A percentile compares a stretch with the other conserved stretches of the same genome.
These are phyloP conservation scores for Polydrusus pterygomalis DNA, from an alignment of 2,888 invertebrate genomes.

Conservation along the genomic window DNA sequence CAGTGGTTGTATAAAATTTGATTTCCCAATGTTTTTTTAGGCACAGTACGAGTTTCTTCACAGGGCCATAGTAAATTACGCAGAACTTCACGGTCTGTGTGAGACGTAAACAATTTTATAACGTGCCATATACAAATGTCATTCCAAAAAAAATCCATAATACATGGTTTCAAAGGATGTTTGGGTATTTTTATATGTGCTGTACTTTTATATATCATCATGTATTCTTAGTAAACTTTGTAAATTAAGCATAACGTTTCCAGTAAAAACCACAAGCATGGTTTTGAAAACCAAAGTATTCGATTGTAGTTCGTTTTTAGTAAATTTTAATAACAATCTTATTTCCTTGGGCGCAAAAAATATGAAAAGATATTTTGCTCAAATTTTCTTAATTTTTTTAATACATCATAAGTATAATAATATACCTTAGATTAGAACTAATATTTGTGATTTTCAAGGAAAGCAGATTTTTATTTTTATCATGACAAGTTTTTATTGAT, in stretches of 20 bases:
- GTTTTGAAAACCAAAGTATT: constrained; percentile 63
- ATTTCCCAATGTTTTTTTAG: constrained; percentile 73
- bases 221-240: constrained; percentile 58
- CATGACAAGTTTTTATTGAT: constrained; percentile 37
- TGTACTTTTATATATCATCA: constrained; percentile 60
- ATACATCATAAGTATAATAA: constrained; percentile 20
- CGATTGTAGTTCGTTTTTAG: constrained; percentile 55
- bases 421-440: constrained; percentile 30
- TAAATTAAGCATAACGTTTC: constrained; percentile 40
- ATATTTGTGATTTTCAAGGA: constrained; percentile 45
- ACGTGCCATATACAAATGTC: constrained; percentile 65
- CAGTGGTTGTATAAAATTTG: neutral
- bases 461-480: constrained; percentile 34
- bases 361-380: constrained; percentile 46
- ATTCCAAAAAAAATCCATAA: constrained; percentile 61
- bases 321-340: constrained; percentile 38
- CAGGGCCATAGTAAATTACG: constrained; percentile 92
- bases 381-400: constrained; percentile 49
- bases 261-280: constrained; percentile 55
- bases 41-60: constrained; percentile 95
- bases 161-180: constrained; percentile 57
- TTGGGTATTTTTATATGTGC: constrained; percentile 67
- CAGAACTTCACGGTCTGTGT: constrained; percentile 87
- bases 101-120: constrained; percentile 70
- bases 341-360: constrained; percentile 42